Evolutionary conservation across 2,113 vertebrate genomes (phyloP), one percentile per base, ranked within the genome.

Genomic region (Lepisosteus osseus): DNA sequence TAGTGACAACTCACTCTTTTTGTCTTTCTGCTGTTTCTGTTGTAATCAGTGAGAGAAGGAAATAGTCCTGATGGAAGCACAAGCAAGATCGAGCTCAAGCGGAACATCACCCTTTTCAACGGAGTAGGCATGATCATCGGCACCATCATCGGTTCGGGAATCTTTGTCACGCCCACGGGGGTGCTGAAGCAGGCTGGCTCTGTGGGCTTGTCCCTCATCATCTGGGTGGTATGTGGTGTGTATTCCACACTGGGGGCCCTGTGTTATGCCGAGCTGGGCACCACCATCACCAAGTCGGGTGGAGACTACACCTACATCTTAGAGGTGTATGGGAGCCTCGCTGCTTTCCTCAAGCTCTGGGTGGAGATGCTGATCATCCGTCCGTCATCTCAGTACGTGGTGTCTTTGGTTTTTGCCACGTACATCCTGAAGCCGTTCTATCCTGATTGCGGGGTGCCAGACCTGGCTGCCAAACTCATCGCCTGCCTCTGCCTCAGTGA

Each of bases 331-430:
- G 90, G 90, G 0, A 85, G 89, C 63, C 84, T 91, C 76, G 85
- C 80, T 0, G 90, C 88, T 45, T 91, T 91, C 68, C 78, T 91
- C 0, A 90, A 91, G 69, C 84, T 91, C 63, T 91, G 90, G 90
- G 80, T 91, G 74, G 90, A 91, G 79, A 90, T 91, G 90, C 87
- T 91, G n/a, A 90, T 91, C 73, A 91, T 91, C 51, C 83, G 90
- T 3, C 90, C 90, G 0, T 89, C 90, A 0, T 91, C 90, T 0
- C 90, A 91, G 74, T 91, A 91, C 7, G 89, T 91, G 68, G 88
- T 91, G 72, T 90, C 89, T 0, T 83, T 91, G 80, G 90, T 91
- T 74, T 91, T 91, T 2, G 90, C 90, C 6, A 90, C 86, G 12
- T 90, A 91, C 77, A 85, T 89, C 1, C 85, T 91, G 70, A 91